A percentile compares a stretch with the other conserved stretches of the same genome.
phyloP scores from a whole-genome alignment of 1,140 invertebrate species.

The Sinonovacula constricta region DNA sequence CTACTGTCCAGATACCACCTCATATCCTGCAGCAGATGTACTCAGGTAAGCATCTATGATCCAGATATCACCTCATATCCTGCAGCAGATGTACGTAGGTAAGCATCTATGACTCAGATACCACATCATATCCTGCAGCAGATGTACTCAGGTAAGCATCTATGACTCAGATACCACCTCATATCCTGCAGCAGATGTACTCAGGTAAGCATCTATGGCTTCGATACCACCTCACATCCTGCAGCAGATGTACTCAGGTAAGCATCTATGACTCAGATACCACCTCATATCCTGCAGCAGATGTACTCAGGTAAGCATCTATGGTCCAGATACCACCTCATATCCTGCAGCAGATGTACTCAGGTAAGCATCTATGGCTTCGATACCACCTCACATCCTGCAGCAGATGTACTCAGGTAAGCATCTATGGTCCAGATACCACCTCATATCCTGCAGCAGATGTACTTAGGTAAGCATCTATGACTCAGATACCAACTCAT shows the following conservation, averaged over 20 bases:
- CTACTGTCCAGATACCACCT: conserved; percentile 55
- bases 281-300: conserved; percentile 64
- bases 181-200: conserved; percentile 67
- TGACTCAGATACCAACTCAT: too few relatives aligned
- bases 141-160: too few relatives aligned
- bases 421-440: too few relatives aligned
- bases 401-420: conserved; percentile 68
- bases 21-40: conserved; percentile 67
- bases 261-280: conserved; percentile 59
- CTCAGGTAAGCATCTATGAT: conserved; percentile 52
- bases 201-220: conserved; percentile 59
- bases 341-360: conserved; percentile 66
- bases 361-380: conserved; percentile 60
- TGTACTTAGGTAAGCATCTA: too few relatives aligned
- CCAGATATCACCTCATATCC: conserved; percentile 62
- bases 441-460: too few relatives aligned
- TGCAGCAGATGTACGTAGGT: conserved; percentile 68
- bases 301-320: conserved; percentile 65
- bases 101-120: too few relatives aligned
- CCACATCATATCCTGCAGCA: too few relatives aligned
- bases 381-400: conserved; percentile 64
- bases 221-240: too few relatives aligned
- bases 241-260: too few relatives aligned
- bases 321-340: conserved; percentile 62
- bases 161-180: conserved; percentile 60